Evolutionary conservation across 1,140 invertebrate genomes (phyloP), one percentile per base, ranked within the genome.

Genomic region (Drosophila ananassae): DNA sequence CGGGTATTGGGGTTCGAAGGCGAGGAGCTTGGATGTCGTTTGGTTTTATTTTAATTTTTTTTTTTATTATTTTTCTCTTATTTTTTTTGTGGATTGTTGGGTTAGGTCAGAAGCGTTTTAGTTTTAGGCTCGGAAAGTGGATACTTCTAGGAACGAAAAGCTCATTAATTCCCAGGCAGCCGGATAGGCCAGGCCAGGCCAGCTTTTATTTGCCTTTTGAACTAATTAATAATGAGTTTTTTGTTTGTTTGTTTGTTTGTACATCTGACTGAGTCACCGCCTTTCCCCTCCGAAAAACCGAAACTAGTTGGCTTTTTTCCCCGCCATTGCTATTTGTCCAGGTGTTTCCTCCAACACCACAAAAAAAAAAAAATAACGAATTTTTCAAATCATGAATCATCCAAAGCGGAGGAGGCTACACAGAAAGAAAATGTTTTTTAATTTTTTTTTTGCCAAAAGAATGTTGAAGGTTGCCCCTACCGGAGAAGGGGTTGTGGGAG

Each of bases 291-390:
- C 28, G 24, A 44, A 56, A 57, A 48, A 53, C 56, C 50, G 48
- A 59, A 57, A 55, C 64, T 78, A 55, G 41, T 41, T 44, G 34
- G n/a, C 30, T 46, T 39, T 13, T 13, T 30, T 24, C 41, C 30
- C 30, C n/a, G 32, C 44, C 69, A 56, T 66, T 51, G 53, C 50
- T 78, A 79, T 85, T 80, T 85, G 69, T 77, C 82, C 82, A 85
- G 82, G 82, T 85, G 81, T 85, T 85, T 87, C 73, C 81, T 85
- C 61, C 59, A 74, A n/a, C n/a, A n/a, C n/a, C n/a, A n/a, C n/a
- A n/a, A n/a, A n/a, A n/a, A 67, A 32, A 73, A 72, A 41, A 17
- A 30, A 28, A 50, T 51, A 52, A 63, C 51, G 76, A 82, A 69
- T 37, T 57, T 74, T 69, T 73, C 3, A 5, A 69, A 47, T 62